phyloP scores from a whole-genome alignment of 1,140 invertebrate species.

The Tetraneura akinire region DNA sequence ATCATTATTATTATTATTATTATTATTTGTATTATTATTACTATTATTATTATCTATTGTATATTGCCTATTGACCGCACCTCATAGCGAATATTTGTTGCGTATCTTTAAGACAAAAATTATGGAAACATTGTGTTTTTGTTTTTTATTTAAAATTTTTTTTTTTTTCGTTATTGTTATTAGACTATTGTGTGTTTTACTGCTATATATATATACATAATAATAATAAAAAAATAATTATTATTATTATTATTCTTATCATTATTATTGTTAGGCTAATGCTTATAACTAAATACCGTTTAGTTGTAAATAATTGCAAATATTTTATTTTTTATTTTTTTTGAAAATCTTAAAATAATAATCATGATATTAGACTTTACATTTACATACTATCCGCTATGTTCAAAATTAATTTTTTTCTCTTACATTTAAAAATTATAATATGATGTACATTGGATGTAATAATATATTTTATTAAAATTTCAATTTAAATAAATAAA shows the following conservation, averaged over 20 bases:
- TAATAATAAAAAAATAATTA: too few species aligned
- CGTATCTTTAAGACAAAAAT: conserved; percentile 1
- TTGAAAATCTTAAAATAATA: neutral
- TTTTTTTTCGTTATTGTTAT: conserved; percentile 47
- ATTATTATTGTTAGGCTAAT: conserved; percentile 32
- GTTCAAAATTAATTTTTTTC: neutral
- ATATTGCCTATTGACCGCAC: conserved; percentile 23
- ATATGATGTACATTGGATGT: too few species aligned
- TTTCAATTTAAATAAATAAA: too few species aligned
- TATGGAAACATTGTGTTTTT: conserved; percentile 19
- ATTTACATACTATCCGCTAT: neutral
- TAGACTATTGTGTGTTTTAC: conserved; percentile 50
- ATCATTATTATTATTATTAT: conserved; percentile 12
- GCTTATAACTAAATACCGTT: conserved; percentile 11
- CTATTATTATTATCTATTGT: conserved; percentile 27
- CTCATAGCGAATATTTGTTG: conserved; percentile 30
- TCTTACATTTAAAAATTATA: too few species aligned
- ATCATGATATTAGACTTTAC: neutral
- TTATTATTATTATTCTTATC: neutral
- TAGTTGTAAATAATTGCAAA: conserved; percentile 7
- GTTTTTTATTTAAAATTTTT: conserved; percentile 5
- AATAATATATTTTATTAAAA: too few species aligned
- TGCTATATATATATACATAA: conserved; percentile 39
- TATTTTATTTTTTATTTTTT: neutral
- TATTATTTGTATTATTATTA: conserved; percentile 1